A percentile compares a stretch with the other conserved stretches of the same genome.
Conservation (phyloP, 2,113 vertebrate species). For the Eleginops maclovinus region DNA sequence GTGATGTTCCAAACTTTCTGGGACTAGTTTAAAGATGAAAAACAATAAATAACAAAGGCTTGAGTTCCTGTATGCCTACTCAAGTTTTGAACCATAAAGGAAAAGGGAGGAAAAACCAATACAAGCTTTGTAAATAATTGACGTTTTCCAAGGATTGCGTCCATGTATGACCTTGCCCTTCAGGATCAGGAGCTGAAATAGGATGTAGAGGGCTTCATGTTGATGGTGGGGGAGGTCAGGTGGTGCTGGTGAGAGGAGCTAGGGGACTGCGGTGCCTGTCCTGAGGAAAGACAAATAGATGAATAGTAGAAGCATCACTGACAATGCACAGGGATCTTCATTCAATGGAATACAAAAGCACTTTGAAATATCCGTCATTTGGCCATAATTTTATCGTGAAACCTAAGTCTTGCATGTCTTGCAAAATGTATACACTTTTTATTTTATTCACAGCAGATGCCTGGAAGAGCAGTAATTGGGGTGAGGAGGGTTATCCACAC, state of each 20-base stretch:
- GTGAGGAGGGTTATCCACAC: not conserved
- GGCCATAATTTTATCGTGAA: not conserved
- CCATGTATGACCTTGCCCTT: not conserved
- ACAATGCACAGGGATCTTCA: not conserved
- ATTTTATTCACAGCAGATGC: not conserved
- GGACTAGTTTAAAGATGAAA: not conserved
- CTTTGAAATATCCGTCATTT: not conserved
- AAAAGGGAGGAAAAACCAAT: too few relatives aligned
- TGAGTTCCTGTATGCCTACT: not conserved
- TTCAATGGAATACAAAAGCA: not conserved
- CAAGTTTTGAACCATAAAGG: not conserved
- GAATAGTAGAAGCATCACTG: not conserved
- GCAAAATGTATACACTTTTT: not conserved
- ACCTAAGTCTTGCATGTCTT: not conserved
- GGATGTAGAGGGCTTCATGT: slow-evolving; percentile 73
- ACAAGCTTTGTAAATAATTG: not conserved
- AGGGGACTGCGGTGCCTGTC: slow-evolving; percentile 66
- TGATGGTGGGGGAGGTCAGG: slow-evolving; percentile 65
- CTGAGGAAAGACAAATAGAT: slow-evolving; percentile 48
- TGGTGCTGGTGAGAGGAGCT: slow-evolving; percentile 75
- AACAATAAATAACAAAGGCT: not conserved
- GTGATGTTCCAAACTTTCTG: not conserved
- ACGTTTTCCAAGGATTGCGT: not conserved
- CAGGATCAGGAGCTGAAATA: slow-evolving; percentile 78
- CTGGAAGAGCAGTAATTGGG: not conserved